phyloP scores from a whole-genome alignment of 2,113 vertebrate species.

The Burhinus oedicnemus region DNA sequence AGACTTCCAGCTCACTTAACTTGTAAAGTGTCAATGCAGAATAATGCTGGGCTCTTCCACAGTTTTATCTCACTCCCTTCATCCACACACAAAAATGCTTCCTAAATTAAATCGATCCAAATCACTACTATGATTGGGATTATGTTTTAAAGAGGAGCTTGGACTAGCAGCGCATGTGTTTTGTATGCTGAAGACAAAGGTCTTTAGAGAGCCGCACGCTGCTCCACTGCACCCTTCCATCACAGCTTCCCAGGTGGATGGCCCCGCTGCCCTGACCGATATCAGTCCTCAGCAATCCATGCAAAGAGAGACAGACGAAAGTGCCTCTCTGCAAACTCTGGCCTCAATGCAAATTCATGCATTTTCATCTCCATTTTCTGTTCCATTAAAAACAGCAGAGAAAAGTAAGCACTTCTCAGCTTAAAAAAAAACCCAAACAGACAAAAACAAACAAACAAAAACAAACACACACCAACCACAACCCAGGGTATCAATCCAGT shows the following conservation, averaged over 20 bases:
- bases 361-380: neutral
- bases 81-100: neutral
- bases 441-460: neutral
- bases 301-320: neutral
- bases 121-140: neutral
- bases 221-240: neutral
- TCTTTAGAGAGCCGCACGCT: rapidly evolving
- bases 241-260: neutral
- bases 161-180: neutral
- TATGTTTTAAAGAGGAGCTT: neutral
- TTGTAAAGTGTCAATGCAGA: neutral
- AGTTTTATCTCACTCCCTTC: neutral
- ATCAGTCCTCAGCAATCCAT: neutral
- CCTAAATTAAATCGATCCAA: neutral
- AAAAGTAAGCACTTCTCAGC: neutral
- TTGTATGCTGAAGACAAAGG: neutral
- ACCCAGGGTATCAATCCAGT: neutral
- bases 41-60: neutral
- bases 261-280: rapidly evolving
- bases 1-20: neutral
- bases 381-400: neutral
- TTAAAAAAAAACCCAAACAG: no score
- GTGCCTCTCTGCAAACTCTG: neutral
- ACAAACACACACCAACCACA: neutral
- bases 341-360: neutral